phyloP scores from a whole-genome alignment of 2,797 vertebrate species.

The Apodemus agrarius region DNA sequence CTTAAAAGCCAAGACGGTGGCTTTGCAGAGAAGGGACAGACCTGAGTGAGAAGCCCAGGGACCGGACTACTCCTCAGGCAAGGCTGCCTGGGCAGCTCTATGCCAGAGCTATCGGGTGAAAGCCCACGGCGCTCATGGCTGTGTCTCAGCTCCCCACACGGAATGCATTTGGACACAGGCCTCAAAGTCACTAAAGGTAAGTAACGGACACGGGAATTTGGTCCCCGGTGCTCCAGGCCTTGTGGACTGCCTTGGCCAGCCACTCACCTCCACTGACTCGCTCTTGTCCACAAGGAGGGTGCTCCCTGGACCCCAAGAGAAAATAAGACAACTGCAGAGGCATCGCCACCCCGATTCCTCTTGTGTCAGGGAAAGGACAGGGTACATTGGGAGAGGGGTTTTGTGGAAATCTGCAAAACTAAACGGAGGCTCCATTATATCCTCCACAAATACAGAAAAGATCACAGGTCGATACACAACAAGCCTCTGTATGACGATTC shows the following conservation, averaged over 20 bases:
- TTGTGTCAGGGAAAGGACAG: not conserved
- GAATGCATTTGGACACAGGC: not conserved
- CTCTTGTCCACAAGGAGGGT: not conserved
- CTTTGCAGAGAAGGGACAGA: not conserved
- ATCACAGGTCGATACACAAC: not conserved
- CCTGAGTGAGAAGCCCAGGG: accelerated
- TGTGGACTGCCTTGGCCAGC: not conserved
- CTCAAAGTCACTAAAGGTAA: not conserved
- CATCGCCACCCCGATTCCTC: too few relatives aligned
- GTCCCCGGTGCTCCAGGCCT: not conserved
- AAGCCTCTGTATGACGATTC: not conserved
- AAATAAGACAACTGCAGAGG: not conserved
- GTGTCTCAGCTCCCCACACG: not conserved
- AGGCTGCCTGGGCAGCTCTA: not conserved
- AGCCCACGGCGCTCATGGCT: not conserved
- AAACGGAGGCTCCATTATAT: not conserved
- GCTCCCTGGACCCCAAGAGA: not conserved
- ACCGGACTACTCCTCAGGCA: not conserved
- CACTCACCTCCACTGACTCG: not conserved
- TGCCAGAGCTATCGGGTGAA: not conserved
- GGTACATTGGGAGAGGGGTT: not conserved
- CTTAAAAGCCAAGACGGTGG: not conserved
- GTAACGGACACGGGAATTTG: not conserved
- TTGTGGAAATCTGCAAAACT: not conserved
- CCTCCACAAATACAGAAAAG: not conserved